Percentiles rank a stretch among this genome's conserved stretches.
These are phyloP conservation scores for Macaca mulatta DNA, from an alignment of 2,113 vertebrate genomes.

Conservation along the genomic window DNA sequence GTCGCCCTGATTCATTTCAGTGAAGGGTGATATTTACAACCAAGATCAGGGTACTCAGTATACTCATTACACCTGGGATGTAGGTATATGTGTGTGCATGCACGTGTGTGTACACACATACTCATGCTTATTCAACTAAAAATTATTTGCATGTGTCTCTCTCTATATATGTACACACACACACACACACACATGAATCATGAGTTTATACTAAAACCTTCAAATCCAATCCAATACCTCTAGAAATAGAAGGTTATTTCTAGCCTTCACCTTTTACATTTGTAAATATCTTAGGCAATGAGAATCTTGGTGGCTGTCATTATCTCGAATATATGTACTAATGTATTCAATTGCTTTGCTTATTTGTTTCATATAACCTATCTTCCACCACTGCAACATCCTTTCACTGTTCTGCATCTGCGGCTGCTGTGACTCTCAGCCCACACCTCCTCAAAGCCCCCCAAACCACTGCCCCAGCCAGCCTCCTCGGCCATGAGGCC, in stretches of 20 bases:
- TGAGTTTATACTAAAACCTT: not conserved
- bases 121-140: not conserved
- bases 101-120: not conserved
- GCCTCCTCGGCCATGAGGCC: rapidly evolving
- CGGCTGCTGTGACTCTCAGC: not conserved
- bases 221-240: not conserved
- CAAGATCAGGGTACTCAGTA: not conserved
- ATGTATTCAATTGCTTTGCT: not conserved
- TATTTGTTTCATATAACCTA: not conserved
- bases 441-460: not conserved
- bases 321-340: not conserved
- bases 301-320: not conserved
- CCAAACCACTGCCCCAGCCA: not conserved
- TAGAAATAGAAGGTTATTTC: not conserved
- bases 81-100: not conserved
- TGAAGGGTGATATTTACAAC: not conserved
- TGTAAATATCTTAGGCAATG: not conserved
- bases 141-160: not conserved
- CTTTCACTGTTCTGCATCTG: not conserved
- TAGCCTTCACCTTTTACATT: not conserved
- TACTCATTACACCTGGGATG: not conserved
- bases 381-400: not conserved
- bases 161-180: too few species aligned
- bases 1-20: not conserved
- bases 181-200: not conserved